These are phyloP conservation scores for Sanderia malayensis DNA, from an alignment of 30 jellyfish, hydroid and myxozoan genomes.

Conservation along the genomic window DNA sequence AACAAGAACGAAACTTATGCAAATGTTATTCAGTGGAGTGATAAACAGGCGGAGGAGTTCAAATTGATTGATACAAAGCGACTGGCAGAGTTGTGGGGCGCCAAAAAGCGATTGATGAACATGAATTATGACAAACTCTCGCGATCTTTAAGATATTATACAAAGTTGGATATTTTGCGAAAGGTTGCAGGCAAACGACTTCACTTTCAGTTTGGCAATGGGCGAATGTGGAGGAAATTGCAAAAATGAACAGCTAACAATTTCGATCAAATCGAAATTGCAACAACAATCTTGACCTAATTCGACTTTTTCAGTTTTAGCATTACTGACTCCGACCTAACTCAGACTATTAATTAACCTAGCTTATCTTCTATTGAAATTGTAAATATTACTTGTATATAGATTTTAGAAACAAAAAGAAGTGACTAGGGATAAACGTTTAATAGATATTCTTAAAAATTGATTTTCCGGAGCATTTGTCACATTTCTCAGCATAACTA, in stretches of 20 bases:
- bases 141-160: slow-evolving; percentile 72
- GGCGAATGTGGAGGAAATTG: slow-evolving; percentile 79
- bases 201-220: slow-evolving; percentile 73
- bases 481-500: too few relatives aligned
- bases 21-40: slow-evolving; percentile 55
- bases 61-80: slow-evolving; percentile 64
- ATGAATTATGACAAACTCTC: slow-evolving; percentile 85
- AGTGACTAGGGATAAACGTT: too few relatives aligned
- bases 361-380: too few relatives aligned
- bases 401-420: too few relatives aligned
- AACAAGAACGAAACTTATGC: slow-evolving; percentile 22
- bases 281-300: not conserved
- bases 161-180: slow-evolving; percentile 64
- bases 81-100: slow-evolving; percentile 83
- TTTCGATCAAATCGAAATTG: not conserved
- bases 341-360: too few relatives aligned
- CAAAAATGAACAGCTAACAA: not conserved
- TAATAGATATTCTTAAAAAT: too few relatives aligned
- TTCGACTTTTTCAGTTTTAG: too few relatives aligned
- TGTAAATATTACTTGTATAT: too few relatives aligned
- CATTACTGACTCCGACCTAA: too few relatives aligned
- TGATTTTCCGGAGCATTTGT: too few relatives aligned
- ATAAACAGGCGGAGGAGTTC: slow-evolving; percentile 52
- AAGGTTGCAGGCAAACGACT: slow-evolving; percentile 81
- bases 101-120: slow-evolving; percentile 48